Base-by-base conservation (phyloP, 2,888 invertebrate species). In the Malachius bipustulatus region DNA sequence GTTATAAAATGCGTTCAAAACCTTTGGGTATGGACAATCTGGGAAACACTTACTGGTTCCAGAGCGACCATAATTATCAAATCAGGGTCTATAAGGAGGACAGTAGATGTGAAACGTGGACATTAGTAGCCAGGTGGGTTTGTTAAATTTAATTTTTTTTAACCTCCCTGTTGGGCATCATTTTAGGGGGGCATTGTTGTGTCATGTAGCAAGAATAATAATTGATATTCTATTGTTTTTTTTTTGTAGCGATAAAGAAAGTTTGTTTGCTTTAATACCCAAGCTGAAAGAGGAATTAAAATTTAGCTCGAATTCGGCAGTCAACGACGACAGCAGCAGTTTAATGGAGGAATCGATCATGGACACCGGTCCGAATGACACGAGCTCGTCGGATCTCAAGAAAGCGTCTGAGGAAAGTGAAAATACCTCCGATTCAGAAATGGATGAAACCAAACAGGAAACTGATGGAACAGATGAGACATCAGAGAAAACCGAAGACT, bases 31-130 rank as follows among this genome's bases (percentile, higher is more conserved):
- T 82, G 46, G 98, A 98, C 65, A 81, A 82, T 43, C 71, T 78
- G 53, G 97, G 98, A 1, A 75, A 87, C 58, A 74, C 82, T 4
- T 98, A 98, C 62, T 98, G 97, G 94, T 77, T 82, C 51, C 88
- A 94, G 52, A 73, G 83, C 37, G 90, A 96, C 60, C 76, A 81
- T 43, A 82, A 84, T 39, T 82, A 87, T 50, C 90, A 91, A 62
- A 69, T 97, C 42, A 73, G 90, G 44, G 76, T 98, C 30, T 98
- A 93, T 62, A 80, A 84, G 55, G 97, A 97, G 63, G 93, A 97
- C 56, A 75, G 84, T 46, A 96, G 97, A 62, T 96, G 97, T 57
- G 91, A 96, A 59, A 85, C 85, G 9, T 94, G 93, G 93, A 79
- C 83, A 56, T 71, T 93, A 30, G 82, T 94, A 42, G 93, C 91